Evolutionary conservation across 2,113 vertebrate species (phyloP).

Genomic region (Menidia beryllina): DNA sequence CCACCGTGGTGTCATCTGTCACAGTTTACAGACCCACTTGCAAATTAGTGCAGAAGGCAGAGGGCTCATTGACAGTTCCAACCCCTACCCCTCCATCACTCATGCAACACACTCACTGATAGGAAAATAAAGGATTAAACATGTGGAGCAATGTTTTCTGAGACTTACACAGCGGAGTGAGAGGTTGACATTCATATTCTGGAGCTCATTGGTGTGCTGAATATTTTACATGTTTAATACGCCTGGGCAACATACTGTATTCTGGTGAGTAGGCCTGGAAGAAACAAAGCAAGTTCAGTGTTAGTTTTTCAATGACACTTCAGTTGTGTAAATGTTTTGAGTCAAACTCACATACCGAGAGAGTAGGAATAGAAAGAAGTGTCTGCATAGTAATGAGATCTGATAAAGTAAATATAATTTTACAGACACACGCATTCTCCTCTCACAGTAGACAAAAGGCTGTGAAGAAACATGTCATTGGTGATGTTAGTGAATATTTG

Average conservation of each 20-base stretch:
- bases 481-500: no score
- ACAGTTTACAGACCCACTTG: conserved; percentile 60
- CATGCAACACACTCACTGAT: conserved; percentile 15
- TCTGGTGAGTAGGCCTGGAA: not conserved
- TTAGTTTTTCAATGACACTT: no score
- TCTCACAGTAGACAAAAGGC: no score
- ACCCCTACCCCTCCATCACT: conserved; percentile 44
- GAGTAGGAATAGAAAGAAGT: no score
- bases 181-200: conserved; percentile 1
- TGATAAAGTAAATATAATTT: no score
- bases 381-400: no score
- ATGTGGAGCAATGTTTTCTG: conserved; percentile 53
- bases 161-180: conserved; percentile 1
- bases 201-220: not conserved
- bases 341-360: no score
- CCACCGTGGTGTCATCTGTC: conserved; percentile 49
- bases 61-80: conserved; percentile 48
- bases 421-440: no score
- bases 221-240: not conserved
- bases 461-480: no score
- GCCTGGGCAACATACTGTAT: not conserved
- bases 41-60: conserved; percentile 51
- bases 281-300: no score
- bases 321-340: no score
- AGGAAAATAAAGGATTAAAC: conserved; percentile 48